A percentile compares a stretch with the other conserved stretches of the same genome.
phyloP scores from a whole-genome alignment of 2,797 vertebrate genomes.

The Galago senegalensis region DNA sequence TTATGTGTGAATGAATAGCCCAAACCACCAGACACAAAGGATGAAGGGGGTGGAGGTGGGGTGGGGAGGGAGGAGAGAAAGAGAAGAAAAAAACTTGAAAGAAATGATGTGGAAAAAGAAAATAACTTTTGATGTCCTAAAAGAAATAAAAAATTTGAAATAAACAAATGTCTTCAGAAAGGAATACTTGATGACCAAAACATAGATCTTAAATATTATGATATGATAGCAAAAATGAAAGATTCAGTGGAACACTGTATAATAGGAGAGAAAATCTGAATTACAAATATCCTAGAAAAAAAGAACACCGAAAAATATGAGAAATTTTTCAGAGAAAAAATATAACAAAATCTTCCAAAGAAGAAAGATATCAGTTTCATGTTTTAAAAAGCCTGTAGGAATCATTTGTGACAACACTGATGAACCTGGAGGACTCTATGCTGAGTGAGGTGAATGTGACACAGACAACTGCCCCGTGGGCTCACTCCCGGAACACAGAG shows the following conservation, averaged over 20 bases:
- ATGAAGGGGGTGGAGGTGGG: not conserved
- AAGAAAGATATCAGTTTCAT: not conserved
- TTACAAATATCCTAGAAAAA: not conserved
- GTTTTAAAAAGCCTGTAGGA: not conserved
- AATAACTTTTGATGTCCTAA: not conserved
- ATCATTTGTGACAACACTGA: not conserved
- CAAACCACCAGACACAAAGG: not conserved
- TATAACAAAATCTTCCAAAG: not conserved
- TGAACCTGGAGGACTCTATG: not conserved
- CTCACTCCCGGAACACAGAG: not conserved
- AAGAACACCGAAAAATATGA: not conserved
- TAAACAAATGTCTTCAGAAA: slow-evolving; percentile 19
- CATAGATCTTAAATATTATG: not conserved
- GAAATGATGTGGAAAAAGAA: not conserved
- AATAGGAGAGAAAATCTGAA: not conserved
- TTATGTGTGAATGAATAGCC: not conserved
- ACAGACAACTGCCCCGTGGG: not conserved
- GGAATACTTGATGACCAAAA: slow-evolving; percentile 12
- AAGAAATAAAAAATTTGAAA: not conserved
- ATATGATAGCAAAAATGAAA: slow-evolving; percentile 1
- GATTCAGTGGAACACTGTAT: not conserved
- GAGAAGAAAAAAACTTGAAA: not conserved
- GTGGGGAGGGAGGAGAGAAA: not conserved
- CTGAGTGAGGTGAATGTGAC: not conserved
- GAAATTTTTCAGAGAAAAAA: not conserved